Evolutionary conservation across 2,113 vertebrate genomes (phyloP), one percentile per base, ranked within the genome.

Genomic region (Delphinus delphis): DNA sequence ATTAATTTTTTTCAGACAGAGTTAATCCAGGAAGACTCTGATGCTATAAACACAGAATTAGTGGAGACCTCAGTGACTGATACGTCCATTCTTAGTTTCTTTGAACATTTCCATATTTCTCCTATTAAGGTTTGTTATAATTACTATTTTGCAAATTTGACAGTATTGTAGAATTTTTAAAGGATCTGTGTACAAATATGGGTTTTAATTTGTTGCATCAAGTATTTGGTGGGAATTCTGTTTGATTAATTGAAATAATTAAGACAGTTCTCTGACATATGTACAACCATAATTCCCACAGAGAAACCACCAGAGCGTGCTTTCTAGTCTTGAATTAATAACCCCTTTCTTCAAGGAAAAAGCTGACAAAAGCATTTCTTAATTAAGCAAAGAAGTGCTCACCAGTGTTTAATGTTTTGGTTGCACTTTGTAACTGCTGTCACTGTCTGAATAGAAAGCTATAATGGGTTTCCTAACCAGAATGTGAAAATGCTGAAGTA

Each of bases 21-120:
- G 97, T 98, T 99, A 97, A 99, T 99, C 44, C 98, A 99, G 47
- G 97, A 98, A 96, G 99, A 99, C 95, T 96, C 99, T 55, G 98
- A 99, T 98, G 97, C 98, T 4, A 98, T 99, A 63, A 99, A 99
- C 96, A 98, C 99, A 0, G 99, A 99, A 96, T 97, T 99, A 82
- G 99, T 99, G 99, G 99, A 99, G 95, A 98, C 99, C 1, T 99
- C 99, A 2, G 97, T 99, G 88, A 99, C 98, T 2, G 99, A 99
- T 65, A 90, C 98, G 4, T 99, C 99, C 8, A 98, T 99, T 88
- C 99, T 99, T 77, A 99, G 99, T 98, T 99, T 99, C 99, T 99
- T 99, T 63, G 99, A 99, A 94, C 99, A 99, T 95, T 99, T 99
- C 97, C 99, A 99, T 98, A 99, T 99, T 98, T 99, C 99, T 62